Conservation (phyloP, 1,140 invertebrate species). For the Drosophila virilis region DNA sequence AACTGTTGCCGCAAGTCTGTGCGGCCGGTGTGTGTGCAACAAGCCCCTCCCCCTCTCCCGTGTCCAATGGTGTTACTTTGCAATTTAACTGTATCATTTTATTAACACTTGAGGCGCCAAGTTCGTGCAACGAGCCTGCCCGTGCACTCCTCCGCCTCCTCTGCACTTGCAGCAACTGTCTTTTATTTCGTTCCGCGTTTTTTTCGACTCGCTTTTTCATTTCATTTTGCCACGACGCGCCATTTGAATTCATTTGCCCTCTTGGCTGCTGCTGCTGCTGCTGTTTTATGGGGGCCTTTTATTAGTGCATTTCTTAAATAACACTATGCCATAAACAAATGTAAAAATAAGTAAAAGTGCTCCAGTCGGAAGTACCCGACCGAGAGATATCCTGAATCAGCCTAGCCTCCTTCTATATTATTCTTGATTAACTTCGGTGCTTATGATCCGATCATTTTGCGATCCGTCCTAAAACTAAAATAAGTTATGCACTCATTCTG, state of each 20-base stretch:
- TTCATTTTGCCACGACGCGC: conserved; percentile 46
- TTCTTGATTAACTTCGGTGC: too few species aligned
- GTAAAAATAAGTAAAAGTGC: too few species aligned
- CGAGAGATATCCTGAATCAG: too few species aligned
- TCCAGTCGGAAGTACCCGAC: too few species aligned
- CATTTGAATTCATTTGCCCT: conserved; percentile 33
- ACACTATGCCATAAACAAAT: conserved; percentile 4
- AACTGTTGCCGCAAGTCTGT: conserved; percentile 46
- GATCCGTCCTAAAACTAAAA: too few species aligned
- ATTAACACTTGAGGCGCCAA: conserved; percentile 75
- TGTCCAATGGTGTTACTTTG: conserved; percentile 50
- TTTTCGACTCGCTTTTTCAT: conserved; percentile 50
- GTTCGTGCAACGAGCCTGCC: conserved; percentile 31
- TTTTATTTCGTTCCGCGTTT: conserved; percentile 57
- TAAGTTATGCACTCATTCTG: too few species aligned
- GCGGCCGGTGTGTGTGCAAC: conserved; percentile 22
- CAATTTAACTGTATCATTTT: conserved; percentile 78
- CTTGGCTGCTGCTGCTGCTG: conserved; percentile 11
- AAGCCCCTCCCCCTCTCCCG: background rate
- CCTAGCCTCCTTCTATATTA: too few species aligned
- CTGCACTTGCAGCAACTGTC: conserved; percentile 18
- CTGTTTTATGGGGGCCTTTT: conserved; percentile 41
- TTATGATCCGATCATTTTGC: too few species aligned
- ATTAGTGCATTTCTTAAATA: conserved; percentile 41
- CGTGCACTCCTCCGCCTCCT: background rate